Evolutionary conservation across 2,888 invertebrate species (phyloP), one percentile per base, ranked within the genome.

Genomic region (Apocheima hispidaria): DNA sequence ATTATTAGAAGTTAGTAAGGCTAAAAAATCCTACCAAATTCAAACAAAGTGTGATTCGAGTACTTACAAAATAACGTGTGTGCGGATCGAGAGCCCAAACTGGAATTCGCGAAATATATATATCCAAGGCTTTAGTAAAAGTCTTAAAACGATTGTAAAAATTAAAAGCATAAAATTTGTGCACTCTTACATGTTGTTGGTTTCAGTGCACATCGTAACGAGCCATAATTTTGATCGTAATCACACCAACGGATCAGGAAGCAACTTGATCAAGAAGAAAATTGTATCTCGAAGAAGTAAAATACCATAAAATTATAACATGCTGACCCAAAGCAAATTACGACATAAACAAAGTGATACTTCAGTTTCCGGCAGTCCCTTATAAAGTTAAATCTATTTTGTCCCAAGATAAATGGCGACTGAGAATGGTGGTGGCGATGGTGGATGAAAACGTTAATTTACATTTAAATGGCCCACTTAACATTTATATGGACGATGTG

Each of bases 391-490:
- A 60, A 44, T 55, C 60, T 61, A 61, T 61, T 56, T 56, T 52
- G 61, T 41, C 48, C 20, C 48, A 57, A 62, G 61, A 62, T 62
- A 62, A 52, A 56, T 46, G 56, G 61, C 46, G 23, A 35, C 36
- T 23, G 20, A 52, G 52, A 41, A 62, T 62, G n/a, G n/a, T n/a
- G n/a, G n/a, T n/a, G n/a, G n/a, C 61, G 51, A 57, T 57, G 52
- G 61, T 16, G 21, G 36, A 52, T 52, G 52, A 49, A 61, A 62
- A 53, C 52, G 61, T 56, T 62, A 56, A 62, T 62, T 62, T 62
- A 56, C 61, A 62, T 62, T 62, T 62, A 57, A 62, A 62, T 62
- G 46, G 52, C 48, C 36, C 48, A 52, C 56, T 56, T 62, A 62
- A 56, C 61, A 56, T 61, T 60, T 61, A 61, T 56, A 61, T 56